These are phyloP conservation scores for Aphelenchoides fujianensis DNA, from an alignment of 1,140 invertebrate species.

Conservation along the genomic window DNA sequence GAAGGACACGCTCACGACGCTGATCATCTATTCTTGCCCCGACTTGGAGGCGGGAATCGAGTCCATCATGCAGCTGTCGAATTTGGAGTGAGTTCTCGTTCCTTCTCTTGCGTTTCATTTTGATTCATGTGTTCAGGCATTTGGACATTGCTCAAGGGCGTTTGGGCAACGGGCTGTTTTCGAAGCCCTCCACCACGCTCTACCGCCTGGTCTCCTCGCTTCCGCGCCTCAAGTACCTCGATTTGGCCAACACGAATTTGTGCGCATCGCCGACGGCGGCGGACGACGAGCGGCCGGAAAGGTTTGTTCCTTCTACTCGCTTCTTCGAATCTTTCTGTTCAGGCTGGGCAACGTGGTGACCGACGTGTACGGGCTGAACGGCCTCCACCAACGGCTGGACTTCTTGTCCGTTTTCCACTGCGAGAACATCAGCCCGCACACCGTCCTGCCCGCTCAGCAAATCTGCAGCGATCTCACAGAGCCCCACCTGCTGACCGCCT, in stretches of 20 bases:
- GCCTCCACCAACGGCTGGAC: conserved; percentile 3
- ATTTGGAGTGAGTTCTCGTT: conserved; percentile 64
- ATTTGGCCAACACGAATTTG: conserved; percentile 23
- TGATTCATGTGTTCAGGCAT: conserved; percentile 66
- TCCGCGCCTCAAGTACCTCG: conserved; percentile 13
- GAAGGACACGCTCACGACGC: conserved; percentile 67
- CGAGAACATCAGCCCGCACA: conserved; percentile 1
- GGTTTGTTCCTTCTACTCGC: conserved; percentile 7
- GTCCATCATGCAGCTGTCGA: conserved; percentile 68
- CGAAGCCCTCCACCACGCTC: conserved; percentile 68
- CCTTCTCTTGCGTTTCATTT: neutral
- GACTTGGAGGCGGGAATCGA: conserved; percentile 65
- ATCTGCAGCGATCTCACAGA: conserved; percentile 10
- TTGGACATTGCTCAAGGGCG: conserved; percentile 76
- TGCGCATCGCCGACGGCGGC: conserved; percentile 64
- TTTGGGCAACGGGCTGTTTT: conserved; percentile 69
- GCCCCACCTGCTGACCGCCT: neutral
- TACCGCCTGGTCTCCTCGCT: conserved; percentile 17
- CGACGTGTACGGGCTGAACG: conserved; percentile 11
- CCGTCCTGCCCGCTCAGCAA: conserved; percentile 1
- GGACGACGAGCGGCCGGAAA: conserved; percentile 68
- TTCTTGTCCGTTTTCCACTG: conserved; percentile 24
- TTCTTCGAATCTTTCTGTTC: conserved; percentile 67
- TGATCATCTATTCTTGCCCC: conserved; percentile 75
- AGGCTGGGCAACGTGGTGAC: conserved; percentile 8